Base-by-base conservation (phyloP, 2,797 vertebrate genomes). In the Amphiprion clarkii region DNA sequence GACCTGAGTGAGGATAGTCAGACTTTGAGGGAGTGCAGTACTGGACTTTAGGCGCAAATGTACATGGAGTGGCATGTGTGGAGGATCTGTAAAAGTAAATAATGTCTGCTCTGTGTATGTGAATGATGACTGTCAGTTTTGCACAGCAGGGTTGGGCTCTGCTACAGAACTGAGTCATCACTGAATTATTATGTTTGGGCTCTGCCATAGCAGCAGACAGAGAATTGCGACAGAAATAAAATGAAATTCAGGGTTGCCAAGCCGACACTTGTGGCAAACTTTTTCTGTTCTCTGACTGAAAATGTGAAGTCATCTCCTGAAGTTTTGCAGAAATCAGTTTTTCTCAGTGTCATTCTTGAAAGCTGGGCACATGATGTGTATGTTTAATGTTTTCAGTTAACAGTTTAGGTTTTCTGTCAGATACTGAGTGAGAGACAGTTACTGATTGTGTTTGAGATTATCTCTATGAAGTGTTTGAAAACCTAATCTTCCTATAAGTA, bases 151-250 rank as follows among this genome's bases (percentile, higher is more conserved):
- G 53, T 13, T 65, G 56, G 58, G 68, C 52, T 67, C 21, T 51
- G 4, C 78, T 65, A 63, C 48, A 72, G 39, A 52, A 23, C 52
- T 71, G 74, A 89, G 53, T 86, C 82, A 85, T 78, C 66, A 0
- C 4, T 76, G 57, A 68, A 17, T 76, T 55, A 71, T 56, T 14
- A 21, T 46, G 14, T 10, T 54, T 46, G 63, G 56, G 57, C 44
- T 57, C 12, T 72, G 79, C 46, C 61, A 33, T 40, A 0, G 17
- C 66, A 61, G 69, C 77, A 76, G 63, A 81, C 0, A 0, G 33
- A 42, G 39, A 73, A 79, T 40, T 21, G 33, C 76, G n/a, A 49
- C 54, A 44, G n/a, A 68, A 78, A 55, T 48, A 67, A 65, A 61
- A 53, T 51, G 53, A 69, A 70, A 59, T 13, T 67, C 1, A 0